Percentiles rank a stretch among this genome's conserved stretches.
Evolutionary conservation across 2,797 vertebrate species (phyloP).

Genomic region (Amphiprion clarkii): DNA sequence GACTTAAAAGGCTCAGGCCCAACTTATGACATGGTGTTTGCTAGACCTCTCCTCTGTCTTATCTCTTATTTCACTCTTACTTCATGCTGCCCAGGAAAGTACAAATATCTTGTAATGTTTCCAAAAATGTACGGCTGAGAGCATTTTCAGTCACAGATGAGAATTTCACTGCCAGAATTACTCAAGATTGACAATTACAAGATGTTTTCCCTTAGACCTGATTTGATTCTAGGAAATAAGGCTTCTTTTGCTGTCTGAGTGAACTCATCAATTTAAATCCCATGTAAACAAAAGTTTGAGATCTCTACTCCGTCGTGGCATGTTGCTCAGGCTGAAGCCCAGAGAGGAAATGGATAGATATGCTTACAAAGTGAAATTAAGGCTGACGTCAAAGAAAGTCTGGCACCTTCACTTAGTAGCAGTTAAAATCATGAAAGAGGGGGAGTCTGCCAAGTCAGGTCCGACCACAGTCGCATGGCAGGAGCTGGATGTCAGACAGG

Average conservation of each 20-base stretch:
- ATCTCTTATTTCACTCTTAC: conserved; percentile 34
- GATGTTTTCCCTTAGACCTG: conserved; percentile 39
- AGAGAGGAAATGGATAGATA: conserved; percentile 68
- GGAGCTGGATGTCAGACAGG: conserved; percentile 65
- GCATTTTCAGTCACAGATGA: conserved; percentile 40
- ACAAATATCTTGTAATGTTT: conserved; percentile 28
- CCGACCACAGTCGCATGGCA: conserved; percentile 73
- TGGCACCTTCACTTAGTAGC: conserved; percentile 62
- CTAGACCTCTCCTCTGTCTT: conserved; percentile 13
- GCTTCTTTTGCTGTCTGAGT: conserved; percentile 32
- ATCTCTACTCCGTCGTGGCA: conserved; percentile 28
- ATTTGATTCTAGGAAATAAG: conserved; percentile 40
- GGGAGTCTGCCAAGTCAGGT: conserved; percentile 40
- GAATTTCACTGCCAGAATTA: conserved; percentile 29
- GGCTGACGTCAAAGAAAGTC: conserved; percentile 70
- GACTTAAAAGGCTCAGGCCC: conserved; percentile 6
- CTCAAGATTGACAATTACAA: conserved; percentile 46
- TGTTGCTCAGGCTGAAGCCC: conserved; percentile 44
- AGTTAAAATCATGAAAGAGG: conserved; percentile 71
- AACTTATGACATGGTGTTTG: conserved; percentile 31
- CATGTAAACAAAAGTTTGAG: conserved; percentile 63
- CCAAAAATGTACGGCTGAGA: conserved; percentile 44
- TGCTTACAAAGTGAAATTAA: conserved; percentile 73
- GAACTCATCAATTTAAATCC: conserved; percentile 54
- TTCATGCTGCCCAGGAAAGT: conserved; percentile 17